Evolutionary conservation across 2,113 vertebrate genomes (phyloP).

Genomic region (Prinia subflava): DNA sequence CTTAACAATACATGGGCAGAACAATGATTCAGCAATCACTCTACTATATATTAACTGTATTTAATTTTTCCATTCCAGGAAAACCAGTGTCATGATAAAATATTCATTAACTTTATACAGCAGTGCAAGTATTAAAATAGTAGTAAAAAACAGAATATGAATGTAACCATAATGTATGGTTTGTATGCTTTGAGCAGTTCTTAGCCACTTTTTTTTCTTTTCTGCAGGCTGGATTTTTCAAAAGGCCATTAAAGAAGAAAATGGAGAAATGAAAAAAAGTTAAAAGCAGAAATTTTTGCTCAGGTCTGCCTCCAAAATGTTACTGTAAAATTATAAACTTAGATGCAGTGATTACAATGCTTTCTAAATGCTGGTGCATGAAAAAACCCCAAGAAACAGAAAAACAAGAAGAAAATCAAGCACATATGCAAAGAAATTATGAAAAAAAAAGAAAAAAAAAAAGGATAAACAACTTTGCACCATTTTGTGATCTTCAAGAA

Average conservation of each 20-base stretch:
- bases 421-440: background rate
- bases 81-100: background rate
- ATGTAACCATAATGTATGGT: background rate
- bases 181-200: background rate
- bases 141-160: background rate
- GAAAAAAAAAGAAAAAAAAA: slow-evolving; percentile 9
- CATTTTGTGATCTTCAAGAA: slow-evolving; percentile 36
- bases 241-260: slow-evolving; percentile 81
- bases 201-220: background rate
- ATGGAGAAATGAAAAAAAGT: slow-evolving; percentile 74
- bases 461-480: background rate
- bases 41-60: background rate
- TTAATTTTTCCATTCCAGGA: background rate
- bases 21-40: background rate
- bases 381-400: background rate
- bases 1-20: background rate
- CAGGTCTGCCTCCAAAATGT: slow-evolving; percentile 74
- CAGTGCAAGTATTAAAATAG: background rate
- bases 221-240: slow-evolving; percentile 80
- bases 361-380: slow-evolving; percentile 13
- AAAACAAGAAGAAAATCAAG: slow-evolving; percentile 3
- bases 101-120: background rate
- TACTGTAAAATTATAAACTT: slow-evolving; percentile 63
- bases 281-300: slow-evolving; percentile 37
- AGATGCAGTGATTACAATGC: background rate